Base-by-base conservation (phyloP, 2,888 invertebrate species). In the Lissocephala sabroskyi region DNA sequence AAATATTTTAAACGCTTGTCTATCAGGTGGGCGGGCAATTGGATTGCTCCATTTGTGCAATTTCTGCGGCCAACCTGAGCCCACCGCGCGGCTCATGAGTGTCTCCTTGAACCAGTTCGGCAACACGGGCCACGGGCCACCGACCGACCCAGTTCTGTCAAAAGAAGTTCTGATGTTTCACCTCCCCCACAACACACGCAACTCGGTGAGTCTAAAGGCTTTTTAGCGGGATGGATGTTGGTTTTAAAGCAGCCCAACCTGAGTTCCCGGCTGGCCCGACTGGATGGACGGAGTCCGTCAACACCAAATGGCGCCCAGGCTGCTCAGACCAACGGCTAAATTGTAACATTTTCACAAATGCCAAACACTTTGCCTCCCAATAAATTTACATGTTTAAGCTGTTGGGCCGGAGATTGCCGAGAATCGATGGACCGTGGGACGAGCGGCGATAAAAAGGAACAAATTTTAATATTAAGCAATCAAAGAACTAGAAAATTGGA, bases 61-160 rank as follows among this genome's bases (percentile, higher is more conserved):
- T n/a, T n/a, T n/a, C n/a, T n/a, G n/a, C n/a, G n/a, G n/a, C n/a
- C n/a, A n/a, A n/a, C n/a, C n/a, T n/a, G n/a, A n/a, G n/a, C n/a
- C n/a, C n/a, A n/a, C n/a, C n/a, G n/a, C n/a, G n/a, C n/a, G n/a
- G n/a, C n/a, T n/a, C n/a, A n/a, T 75, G 68, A 52, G 62, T 75
- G 65, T 71, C 65, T 67, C 68, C 68, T 70, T 70, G 68, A 75
- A 71, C 76, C 73, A 70, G 65, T 71, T 70, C 59, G 28, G 44
- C 43, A 49, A 63, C 23, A 5, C 7, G 3, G 3, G 23, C 23
- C n/a, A 52, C 57, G 53, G 47, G 42, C 43, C 3, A 18, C 26
- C 23, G 33, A 46, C 13, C 58, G 65, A 62, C 65, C 65, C 52
- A 65, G 65, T 59, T 67, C 50, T 74, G 70, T 63, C 57, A 70